Conservation (phyloP, 1,140 invertebrate genomes). For the Drosophila asahinai region DNA sequence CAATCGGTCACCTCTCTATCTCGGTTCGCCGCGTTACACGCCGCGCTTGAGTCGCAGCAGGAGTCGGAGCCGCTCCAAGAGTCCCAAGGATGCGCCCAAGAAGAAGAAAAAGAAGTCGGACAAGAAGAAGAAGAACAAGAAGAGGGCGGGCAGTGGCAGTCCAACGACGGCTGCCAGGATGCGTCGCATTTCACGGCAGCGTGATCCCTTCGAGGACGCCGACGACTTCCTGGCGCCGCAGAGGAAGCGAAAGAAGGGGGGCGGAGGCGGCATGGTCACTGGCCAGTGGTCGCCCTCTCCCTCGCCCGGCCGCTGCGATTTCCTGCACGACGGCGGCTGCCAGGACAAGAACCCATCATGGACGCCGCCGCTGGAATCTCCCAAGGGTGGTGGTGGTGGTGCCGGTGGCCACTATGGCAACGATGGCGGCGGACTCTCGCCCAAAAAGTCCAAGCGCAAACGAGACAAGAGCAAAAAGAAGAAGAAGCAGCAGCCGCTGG, state of each 20-base stretch:
- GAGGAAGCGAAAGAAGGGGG: constrained; percentile 55
- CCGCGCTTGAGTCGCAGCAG: constrained; percentile 68
- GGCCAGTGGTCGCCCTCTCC: constrained; percentile 72
- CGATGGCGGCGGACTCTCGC: constrained; percentile 50
- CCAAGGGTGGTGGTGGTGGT: constrained; percentile 71
- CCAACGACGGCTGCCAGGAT: constrained; percentile 50
- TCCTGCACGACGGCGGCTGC: constrained; percentile 15
- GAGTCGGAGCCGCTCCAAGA: constrained; percentile 64
- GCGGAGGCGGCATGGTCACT: constrained; percentile 2
- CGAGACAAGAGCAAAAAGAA: constrained; percentile 82
- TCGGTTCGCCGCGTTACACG: constrained; percentile 68
- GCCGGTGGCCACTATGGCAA: constrained; percentile 43
- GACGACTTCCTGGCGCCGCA: constrained; percentile 65
- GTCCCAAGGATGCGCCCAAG: constrained; percentile 46
- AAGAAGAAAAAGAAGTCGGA: constrained; percentile 79
- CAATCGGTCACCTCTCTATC: constrained; percentile 45
- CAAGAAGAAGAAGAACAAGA: constrained; percentile 76
- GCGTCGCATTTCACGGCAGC: constrained; percentile 69
- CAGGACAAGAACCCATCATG: constrained; percentile 72
- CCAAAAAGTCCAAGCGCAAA: constrained; percentile 82
- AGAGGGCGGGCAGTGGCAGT: constrained; percentile 61
- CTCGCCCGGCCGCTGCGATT: constrained; percentile 56
- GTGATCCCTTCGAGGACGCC: constrained; percentile 70
- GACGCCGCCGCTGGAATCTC: constrained; percentile 84
- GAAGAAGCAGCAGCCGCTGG: constrained; percentile 63